Evolutionary conservation across 1,140 invertebrate genomes (phyloP).

Genomic region (Hydropsyche tenuis): DNA sequence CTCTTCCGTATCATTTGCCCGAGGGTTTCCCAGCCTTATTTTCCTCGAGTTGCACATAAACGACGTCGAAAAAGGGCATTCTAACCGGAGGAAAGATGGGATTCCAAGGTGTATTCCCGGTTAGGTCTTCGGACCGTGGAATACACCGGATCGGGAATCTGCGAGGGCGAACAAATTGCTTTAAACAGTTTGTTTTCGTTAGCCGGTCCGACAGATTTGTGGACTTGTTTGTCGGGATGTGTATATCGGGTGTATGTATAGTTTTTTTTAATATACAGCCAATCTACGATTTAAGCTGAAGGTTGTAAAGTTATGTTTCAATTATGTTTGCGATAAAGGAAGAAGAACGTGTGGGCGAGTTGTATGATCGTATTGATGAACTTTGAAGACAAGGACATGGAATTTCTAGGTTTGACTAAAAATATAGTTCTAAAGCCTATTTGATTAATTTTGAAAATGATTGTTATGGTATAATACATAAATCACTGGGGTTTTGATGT

Average conservation of each 20-base stretch:
- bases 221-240: conserved; percentile 30
- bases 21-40: background rate
- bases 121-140: background rate
- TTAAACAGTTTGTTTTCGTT: conserved; percentile 39
- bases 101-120: background rate
- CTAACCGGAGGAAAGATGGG: background rate
- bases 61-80: conserved; percentile 9
- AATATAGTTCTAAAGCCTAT: no score
- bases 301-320: no score
- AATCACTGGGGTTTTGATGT: no score
- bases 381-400: no score
- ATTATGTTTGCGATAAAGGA: no score
- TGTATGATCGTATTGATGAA: no score
- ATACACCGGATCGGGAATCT: background rate
- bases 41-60: background rate
- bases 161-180: conserved; percentile 26
- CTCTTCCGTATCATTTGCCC: conserved; percentile 26
- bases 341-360: no score
- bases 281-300: no score
- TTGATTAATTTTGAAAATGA: no score
- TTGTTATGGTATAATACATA: no score
- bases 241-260: background rate
- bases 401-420: no score
- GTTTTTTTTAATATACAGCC: no score
- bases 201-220: conserved; percentile 35